Base-by-base conservation (phyloP, 2,797 vertebrate genomes). In the Sebastes ruberrimus region DNA sequence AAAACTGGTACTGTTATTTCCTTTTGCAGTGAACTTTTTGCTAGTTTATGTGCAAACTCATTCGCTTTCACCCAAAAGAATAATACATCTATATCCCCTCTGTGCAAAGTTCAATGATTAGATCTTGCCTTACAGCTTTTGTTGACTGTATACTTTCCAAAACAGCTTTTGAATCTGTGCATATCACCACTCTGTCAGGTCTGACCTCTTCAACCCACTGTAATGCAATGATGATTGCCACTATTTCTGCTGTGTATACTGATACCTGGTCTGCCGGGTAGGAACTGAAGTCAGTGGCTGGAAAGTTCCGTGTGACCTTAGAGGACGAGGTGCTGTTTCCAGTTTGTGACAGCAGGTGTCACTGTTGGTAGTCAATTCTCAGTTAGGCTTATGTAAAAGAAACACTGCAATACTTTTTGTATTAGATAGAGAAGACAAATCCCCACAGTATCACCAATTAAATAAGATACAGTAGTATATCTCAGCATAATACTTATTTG, bases 271-370 rank as follows among this genome's bases (percentile, higher is more conserved):
- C 38, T 42, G 38, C 88, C 93, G 91, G 49, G 14, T 10, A 33
- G 83, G 46, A 84, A 86, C 63, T 8, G 4, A 14, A 38, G 9
- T 0, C 1, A 3, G 27, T 6, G 0, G 2, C 0, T 1, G 2
- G 42, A 55, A 7, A 1, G 86, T 86, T 92, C 92, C 90, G 8
- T 0, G 30, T 79, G 22, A 28, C 10, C 2, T 0, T 0, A 13
- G 0, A 13, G 6, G 42, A 16, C 0, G 1, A 18, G 0, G 1
- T 32, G 79, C 55, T 2, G 53, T 70, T 84, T 84, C 27, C 0
- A 0, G 4, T 27, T 69, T 38, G 0, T 2, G 35, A 18, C 93
- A 89, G 78, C 84, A 90, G 85, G 18, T 35, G 91, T 38, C 88
- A 73, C 90, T 86, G 83, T 86, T 87, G 55, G 7, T 1, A 16